Evolutionary conservation across 2,888 invertebrate species (phyloP), one percentile per base, ranked within the genome.

Genomic region (Graphium colonna): DNA sequence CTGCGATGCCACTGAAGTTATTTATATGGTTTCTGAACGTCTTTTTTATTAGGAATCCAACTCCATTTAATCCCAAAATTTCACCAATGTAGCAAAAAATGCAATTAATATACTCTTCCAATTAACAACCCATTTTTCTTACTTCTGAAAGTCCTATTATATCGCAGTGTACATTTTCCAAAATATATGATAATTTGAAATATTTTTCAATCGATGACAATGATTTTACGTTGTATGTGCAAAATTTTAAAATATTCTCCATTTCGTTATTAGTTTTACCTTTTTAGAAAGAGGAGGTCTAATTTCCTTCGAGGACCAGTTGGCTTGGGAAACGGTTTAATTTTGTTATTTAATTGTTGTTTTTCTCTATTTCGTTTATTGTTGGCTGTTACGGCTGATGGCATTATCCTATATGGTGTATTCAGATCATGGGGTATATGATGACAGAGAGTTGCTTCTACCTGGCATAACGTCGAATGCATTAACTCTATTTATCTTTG

Each of bases 251-350:
- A n/a, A n/a, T n/a, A n/a, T n/a, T n/a, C n/a, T n/a, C n/a, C n/a
- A n/a, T n/a, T n/a, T n/a, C n/a, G n/a, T 7, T 5, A 45, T 13
- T 26, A 16, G 9, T 13, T 39, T 12, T 44, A 18, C 18, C 33
- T 31, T 51, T 48, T 41, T 52, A 45, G 55, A 55, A 52, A 55
- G 57, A 56, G 13, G 51, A 33, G 31, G 58, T 54, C 58, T 49
- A 43, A 51, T 58, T 58, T 48, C 56, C 53, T 53, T 56, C 58
- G 58, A 52, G 44, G 26, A 26, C 26, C 26, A 26, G 26, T 26
- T 7, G 26, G 26, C 26, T 26, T 26, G 26, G 26, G 26, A 26
- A n/a, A n/a, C n/a, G n/a, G n/a, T n/a, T n/a, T n/a, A n/a, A n/a
- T n/a, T n/a, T n/a, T n/a, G n/a, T n/a, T n/a, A n/a, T n/a, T n/a